phyloP scores from a whole-genome alignment of 2,113 vertebrate genomes.

The Microtus richardsoni region DNA sequence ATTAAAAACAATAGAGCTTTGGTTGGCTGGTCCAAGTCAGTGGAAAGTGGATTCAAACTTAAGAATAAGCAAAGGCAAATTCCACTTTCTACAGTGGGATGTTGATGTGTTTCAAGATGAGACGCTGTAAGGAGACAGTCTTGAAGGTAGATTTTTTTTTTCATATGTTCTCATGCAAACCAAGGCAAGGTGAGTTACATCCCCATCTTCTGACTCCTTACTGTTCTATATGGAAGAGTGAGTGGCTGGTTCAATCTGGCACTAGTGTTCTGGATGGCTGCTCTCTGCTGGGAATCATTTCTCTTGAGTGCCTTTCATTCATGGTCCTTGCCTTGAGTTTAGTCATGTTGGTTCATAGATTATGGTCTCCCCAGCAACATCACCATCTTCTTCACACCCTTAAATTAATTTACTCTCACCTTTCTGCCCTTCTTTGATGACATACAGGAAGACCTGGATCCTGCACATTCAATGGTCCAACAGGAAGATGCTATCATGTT shows the following conservation, averaged over 20 bases:
- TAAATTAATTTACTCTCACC: not conserved
- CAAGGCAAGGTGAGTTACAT: not conserved
- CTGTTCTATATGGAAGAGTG: not conserved
- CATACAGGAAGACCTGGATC: not conserved
- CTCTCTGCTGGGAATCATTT: fast-evolving
- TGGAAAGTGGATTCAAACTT: not conserved
- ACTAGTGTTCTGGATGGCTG: too few relatives aligned
- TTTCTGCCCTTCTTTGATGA: not conserved
- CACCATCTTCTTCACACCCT: not conserved
- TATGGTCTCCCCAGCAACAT: fast-evolving
- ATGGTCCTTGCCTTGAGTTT: not conserved
- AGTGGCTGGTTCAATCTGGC: not conserved
- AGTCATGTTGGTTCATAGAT: not conserved
- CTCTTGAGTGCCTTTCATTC: not conserved
- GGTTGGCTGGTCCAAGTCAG: conserved; percentile 43
- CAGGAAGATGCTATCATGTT: not conserved
- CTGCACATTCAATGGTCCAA: not conserved
- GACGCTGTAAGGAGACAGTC: not conserved
- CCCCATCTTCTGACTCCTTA: not conserved
- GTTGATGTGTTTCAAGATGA: not conserved
- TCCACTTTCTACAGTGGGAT: not conserved
- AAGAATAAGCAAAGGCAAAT: not conserved
- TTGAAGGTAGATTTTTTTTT: not conserved
- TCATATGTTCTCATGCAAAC: not conserved
- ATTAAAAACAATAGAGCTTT: conserved; percentile 13